Conservation (phyloP, 2,113 vertebrate species). For the Cryptomyrus ogoouensis region DNA sequence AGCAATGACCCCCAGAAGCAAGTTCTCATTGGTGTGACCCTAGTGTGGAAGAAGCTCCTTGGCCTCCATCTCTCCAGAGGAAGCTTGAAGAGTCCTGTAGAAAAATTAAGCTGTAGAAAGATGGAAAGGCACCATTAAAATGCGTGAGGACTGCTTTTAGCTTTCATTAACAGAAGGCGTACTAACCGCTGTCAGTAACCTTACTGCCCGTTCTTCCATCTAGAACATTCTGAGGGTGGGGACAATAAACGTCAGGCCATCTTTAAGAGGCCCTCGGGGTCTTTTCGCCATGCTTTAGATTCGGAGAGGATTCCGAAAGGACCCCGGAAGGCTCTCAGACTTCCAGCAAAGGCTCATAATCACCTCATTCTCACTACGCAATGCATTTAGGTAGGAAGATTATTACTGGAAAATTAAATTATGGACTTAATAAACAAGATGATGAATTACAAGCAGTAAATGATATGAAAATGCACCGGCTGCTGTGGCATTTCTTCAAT, state of each 20-base stretch:
- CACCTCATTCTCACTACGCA: slow-evolving; percentile 17
- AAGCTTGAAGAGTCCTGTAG: not conserved
- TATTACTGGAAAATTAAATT: slow-evolving; percentile 25
- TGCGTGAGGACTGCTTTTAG: slow-evolving; percentile 56
- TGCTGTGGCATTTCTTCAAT: not conserved
- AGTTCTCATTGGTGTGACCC: not conserved
- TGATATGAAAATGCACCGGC: slow-evolving; percentile 8
- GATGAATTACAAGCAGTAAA: slow-evolving; percentile 15
- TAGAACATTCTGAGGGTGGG: slow-evolving; percentile 39
- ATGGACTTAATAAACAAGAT: slow-evolving; percentile 22
- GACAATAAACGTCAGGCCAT: slow-evolving; percentile 38
- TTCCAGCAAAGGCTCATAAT: slow-evolving; percentile 23
- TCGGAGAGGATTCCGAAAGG: slow-evolving; percentile 4
- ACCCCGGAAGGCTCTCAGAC: not conserved
- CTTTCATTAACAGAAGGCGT: slow-evolving; percentile 62
- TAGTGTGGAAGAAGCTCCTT: not conserved
- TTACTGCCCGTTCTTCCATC: not conserved
- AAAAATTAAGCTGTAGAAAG: slow-evolving; percentile 61
- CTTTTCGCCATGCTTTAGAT: slow-evolving; percentile 19
- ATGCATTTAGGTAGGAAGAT: slow-evolving; percentile 22
- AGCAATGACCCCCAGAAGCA: not conserved
- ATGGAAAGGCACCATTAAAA: slow-evolving; percentile 66
- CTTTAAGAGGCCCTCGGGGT: slow-evolving; percentile 30
- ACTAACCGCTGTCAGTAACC: slow-evolving; percentile 51
- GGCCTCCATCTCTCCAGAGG: not conserved